A percentile compares a stretch with the other conserved stretches of the same genome.
phyloP scores from a whole-genome alignment of 2,888 invertebrate species.

The Stenoptilia bipunctidactyla region DNA sequence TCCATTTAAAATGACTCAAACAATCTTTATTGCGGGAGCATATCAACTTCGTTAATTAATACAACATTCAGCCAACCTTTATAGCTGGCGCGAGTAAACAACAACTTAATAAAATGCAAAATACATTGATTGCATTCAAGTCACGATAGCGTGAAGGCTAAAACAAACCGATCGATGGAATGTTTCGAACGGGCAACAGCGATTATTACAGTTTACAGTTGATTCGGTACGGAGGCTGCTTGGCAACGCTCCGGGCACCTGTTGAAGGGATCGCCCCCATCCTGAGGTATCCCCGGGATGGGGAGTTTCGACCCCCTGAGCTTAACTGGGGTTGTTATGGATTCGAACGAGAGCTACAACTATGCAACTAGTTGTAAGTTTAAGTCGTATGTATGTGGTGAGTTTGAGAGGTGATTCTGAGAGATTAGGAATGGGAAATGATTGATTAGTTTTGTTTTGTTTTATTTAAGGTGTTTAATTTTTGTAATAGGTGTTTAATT shows the following conservation, averaged over 20 bases:
- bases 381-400: too few relatives aligned
- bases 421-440: too few relatives aligned
- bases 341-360: conserved; percentile 21
- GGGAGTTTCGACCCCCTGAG: conserved; percentile 3
- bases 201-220: conserved; percentile 10
- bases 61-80: too few relatives aligned
- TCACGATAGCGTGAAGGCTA: background rate
- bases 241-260: conserved; percentile 32
- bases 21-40: too few relatives aligned
- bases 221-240: conserved; percentile 20
- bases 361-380: conserved; percentile 27
- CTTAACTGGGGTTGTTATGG: conserved; percentile 10
- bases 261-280: conserved; percentile 26
- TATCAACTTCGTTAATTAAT: too few relatives aligned
- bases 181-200: background rate
- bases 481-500: too few relatives aligned
- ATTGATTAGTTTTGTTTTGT: too few relatives aligned
- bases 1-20: too few relatives aligned
- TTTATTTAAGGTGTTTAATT: too few relatives aligned
- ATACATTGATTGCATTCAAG: background rate
- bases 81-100: too few relatives aligned
- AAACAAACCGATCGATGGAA: background rate
- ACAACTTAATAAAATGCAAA: too few relatives aligned
- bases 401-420: too few relatives aligned
- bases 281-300: conserved; percentile 8